Evolutionary conservation across 2,888 invertebrate genomes (phyloP).

Genomic region (Caenorhabditis sinica): DNA sequence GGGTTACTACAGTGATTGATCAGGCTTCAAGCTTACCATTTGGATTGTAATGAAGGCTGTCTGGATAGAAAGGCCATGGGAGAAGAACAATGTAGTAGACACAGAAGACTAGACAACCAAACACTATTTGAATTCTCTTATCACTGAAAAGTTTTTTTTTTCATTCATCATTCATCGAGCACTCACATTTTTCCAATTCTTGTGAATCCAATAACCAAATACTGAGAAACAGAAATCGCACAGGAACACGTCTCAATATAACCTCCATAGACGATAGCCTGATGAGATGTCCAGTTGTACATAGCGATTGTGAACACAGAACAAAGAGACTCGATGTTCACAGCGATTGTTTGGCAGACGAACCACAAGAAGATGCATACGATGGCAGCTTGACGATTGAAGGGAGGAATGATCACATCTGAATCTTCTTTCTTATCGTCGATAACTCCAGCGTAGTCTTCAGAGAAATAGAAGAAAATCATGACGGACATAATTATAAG

Average conservation of each 20-base stretch:
- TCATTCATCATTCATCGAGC: background rate
- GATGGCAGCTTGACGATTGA: conserved; percentile 61
- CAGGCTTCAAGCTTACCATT: conserved; percentile 43
- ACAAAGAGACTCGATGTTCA: conserved; percentile 67
- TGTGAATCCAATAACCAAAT: conserved; percentile 66
- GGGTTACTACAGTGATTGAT: background rate
- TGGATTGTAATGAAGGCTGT: conserved; percentile 59
- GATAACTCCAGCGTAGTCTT: conserved; percentile 73
- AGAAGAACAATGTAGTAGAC: conserved; percentile 66
- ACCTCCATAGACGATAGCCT: conserved; percentile 74
- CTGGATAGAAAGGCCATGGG: conserved; percentile 71
- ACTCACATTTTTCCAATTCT: conserved; percentile 67
- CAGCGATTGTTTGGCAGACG: conserved; percentile 65
- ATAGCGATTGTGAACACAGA: conserved; percentile 73
- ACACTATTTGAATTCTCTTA: conserved; percentile 63
- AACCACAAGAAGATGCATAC: conserved; percentile 71
- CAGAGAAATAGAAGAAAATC: conserved; percentile 64
- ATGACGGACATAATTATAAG: conserved; percentile 55
- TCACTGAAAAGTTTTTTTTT: conserved; percentile 55
- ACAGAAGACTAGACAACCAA: conserved; percentile 65
- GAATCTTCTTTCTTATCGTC: conserved; percentile 63
- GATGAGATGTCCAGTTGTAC: conserved; percentile 73
- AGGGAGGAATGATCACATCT: conserved; percentile 68
- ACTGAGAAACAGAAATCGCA: conserved; percentile 60
- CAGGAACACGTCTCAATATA: conserved; percentile 69